Percentiles rank a stretch among this genome's conserved stretches.
Evolutionary conservation across 2,888 invertebrate species (phyloP).

Genomic region (Acleris holmiana): DNA sequence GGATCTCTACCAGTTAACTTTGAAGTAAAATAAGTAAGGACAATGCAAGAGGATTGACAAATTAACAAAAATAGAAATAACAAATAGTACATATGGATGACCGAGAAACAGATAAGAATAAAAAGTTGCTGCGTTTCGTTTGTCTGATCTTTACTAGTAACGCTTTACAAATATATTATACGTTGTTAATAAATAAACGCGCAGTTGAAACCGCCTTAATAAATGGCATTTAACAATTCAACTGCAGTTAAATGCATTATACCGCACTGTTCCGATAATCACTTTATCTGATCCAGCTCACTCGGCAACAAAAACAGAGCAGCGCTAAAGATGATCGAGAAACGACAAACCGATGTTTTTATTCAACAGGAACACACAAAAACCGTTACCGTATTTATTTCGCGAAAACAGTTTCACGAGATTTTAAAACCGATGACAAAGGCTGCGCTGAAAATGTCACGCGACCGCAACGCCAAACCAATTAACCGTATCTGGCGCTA

Average conservation of each 20-base stretch:
- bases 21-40: no score
- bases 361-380: constrained; percentile 17
- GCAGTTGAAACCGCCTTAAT: not conserved
- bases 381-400: constrained; percentile 47
- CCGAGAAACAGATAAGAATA: no score
- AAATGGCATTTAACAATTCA: not conserved
- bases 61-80: no score
- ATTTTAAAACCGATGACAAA: constrained; percentile 80
- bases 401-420: constrained; percentile 60
- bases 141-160: no score
- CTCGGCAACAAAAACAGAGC: constrained; percentile 8
- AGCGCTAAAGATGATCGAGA: constrained; percentile 16
- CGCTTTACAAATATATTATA: no score
- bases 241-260: constrained; percentile 6
- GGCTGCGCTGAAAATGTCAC: constrained; percentile 79
- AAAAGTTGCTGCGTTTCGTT: no score
- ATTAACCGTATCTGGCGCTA: constrained; percentile 78
- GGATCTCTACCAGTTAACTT: no score
- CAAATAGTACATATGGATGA: no score
- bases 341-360: constrained; percentile 18
- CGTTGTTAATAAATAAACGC: no score
- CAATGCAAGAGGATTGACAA: no score
- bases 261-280: not conserved
- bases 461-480: constrained; percentile 79
- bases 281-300: constrained; percentile 2